Conservation (phyloP, 2,113 vertebrate genomes). For the Neodontobutis hainanensis region DNA sequence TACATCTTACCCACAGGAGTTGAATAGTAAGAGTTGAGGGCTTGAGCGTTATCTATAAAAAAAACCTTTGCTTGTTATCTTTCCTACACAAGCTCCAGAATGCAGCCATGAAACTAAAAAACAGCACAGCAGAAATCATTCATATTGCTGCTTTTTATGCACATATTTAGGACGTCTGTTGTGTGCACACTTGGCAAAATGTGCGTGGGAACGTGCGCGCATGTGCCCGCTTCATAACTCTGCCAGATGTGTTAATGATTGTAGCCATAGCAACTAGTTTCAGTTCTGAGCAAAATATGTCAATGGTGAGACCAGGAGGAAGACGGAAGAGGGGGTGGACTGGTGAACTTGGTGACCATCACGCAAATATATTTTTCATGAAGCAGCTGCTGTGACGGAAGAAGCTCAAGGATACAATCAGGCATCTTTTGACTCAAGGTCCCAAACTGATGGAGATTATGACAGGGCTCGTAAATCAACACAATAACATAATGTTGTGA, state of each 20-base stretch:
- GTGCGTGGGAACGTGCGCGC: constrained; percentile 17
- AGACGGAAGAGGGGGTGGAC: constrained; percentile 40
- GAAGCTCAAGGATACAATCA: constrained; percentile 68
- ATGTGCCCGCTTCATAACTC: constrained; percentile 52
- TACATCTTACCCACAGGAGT: constrained; percentile 48
- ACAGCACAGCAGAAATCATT: constrained; percentile 27
- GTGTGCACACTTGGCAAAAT: neutral
- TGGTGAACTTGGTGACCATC: constrained; percentile 67
- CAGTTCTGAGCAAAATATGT: constrained; percentile 61
- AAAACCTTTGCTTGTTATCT: constrained; percentile 54
- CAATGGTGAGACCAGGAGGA: constrained; percentile 44
- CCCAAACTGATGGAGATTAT: constrained; percentile 47
- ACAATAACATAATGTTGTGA: constrained; percentile 18
- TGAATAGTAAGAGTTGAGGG: constrained; percentile 47
- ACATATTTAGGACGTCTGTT: constrained; percentile 25
- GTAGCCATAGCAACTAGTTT: constrained; percentile 76
- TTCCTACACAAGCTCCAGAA: constrained; percentile 44
- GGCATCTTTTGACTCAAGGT: constrained; percentile 63
- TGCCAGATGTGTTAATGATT: constrained; percentile 79
- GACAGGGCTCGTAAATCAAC: constrained; percentile 54
- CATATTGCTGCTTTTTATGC: constrained; percentile 48
- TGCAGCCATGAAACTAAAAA: constrained; percentile 36
- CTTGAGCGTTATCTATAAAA: constrained; percentile 39
- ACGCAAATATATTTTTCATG: constrained; percentile 76
- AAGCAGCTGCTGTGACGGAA: constrained; percentile 59